Conservation (phyloP, 2,888 invertebrate species). For the Hypselothyrea guttata region DNA sequence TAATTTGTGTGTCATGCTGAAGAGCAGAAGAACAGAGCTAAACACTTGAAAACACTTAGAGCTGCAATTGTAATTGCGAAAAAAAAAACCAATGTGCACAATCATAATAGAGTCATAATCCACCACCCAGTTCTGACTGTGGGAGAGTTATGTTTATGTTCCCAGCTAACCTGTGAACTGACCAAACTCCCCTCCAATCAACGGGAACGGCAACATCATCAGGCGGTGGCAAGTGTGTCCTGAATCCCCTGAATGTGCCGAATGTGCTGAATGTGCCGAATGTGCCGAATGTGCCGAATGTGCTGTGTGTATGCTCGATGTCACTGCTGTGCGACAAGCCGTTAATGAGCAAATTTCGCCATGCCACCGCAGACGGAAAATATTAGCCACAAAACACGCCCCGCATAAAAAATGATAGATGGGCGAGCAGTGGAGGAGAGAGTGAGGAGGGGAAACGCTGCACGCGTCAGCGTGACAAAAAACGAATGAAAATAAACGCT, state of each 20-base stretch:
- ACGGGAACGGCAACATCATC: constrained; percentile 41
- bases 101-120: constrained; percentile 53
- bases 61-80: constrained; percentile 38
- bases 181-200: constrained; percentile 50
- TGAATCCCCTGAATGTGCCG: constrained; percentile 56
- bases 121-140: constrained; percentile 43
- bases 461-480: constrained; percentile 53
- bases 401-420: constrained; percentile 57
- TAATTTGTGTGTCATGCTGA: constrained; percentile 6
- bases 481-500: constrained; percentile 38
- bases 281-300: constrained; percentile 43
- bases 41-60: constrained; percentile 50
- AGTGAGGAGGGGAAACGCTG: constrained; percentile 44
- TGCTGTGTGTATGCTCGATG: constrained; percentile 22
- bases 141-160: constrained; percentile 9
- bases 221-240: constrained; percentile 69
- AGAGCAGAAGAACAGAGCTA: background rate
- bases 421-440: background rate
- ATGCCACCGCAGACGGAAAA: constrained; percentile 71
- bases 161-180: constrained; percentile 42
- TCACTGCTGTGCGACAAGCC: constrained; percentile 55
- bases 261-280: constrained; percentile 51
- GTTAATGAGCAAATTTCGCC: constrained; percentile 69
- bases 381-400: constrained; percentile 81
- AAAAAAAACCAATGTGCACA: constrained; percentile 30